phyloP scores from a whole-genome alignment of 2,888 invertebrate species.

The Melanostoma mellinum region DNA sequence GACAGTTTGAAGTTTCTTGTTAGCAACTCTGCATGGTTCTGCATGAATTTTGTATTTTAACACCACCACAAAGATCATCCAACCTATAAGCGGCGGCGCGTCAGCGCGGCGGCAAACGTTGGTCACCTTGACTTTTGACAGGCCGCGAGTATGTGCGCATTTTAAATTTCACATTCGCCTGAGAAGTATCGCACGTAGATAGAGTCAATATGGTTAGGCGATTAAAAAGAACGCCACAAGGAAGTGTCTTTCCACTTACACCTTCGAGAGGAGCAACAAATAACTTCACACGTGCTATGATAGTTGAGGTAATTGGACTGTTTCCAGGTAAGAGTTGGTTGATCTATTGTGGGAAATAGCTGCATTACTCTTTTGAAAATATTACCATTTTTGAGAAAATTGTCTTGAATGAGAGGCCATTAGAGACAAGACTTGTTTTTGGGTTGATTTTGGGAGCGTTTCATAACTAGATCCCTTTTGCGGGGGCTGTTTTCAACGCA shows the following conservation, averaged over 20 bases:
- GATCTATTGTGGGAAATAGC: no score
- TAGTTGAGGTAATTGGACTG: no score
- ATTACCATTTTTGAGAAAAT: no score
- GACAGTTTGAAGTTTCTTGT: no score
- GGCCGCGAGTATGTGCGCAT: constrained; percentile 33
- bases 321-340: no score
- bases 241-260: constrained; percentile 6
- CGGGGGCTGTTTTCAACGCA: no score
- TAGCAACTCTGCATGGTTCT: background rate
- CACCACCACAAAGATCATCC: constrained; percentile 34
- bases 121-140: constrained; percentile 70
- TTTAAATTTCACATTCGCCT: constrained; percentile 37
- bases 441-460: no score
- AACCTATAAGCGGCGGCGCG: constrained; percentile 11
- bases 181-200: background rate
- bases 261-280: background rate
- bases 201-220: constrained; percentile 10
- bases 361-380: no score
- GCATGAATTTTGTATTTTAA: constrained; percentile 1
- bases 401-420: no score
- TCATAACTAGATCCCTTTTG: no score
- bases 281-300: background rate
- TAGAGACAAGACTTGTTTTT: no score
- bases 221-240: constrained; percentile 3
- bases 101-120: constrained; percentile 24